Base-by-base conservation (phyloP, 1,140 invertebrate genomes). In the Nephila pilipes region DNA sequence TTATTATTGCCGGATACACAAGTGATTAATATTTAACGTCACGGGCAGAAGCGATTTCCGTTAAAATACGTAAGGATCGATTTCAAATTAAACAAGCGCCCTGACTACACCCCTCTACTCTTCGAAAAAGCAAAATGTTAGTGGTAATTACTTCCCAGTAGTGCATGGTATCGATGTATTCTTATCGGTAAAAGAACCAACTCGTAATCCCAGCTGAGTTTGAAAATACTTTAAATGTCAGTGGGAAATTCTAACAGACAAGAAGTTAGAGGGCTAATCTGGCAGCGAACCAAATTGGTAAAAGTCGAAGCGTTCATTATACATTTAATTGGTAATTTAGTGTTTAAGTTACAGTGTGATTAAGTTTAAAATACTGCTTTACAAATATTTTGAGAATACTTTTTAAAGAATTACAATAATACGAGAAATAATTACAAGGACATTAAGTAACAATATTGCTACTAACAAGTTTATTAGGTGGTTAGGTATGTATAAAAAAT, bases 11-110 rank as follows among this genome's bases (percentile, higher is more conserved):
- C 29, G 69, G 29, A 32, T 32, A 75, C 29, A 75, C 32, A 16
- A 8, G 32, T 75, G 69, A 75, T 75, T 75, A 75, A 75, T 75
- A 75, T 75, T 75, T 75, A 75, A 75, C 69, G 69, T 75, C 69
- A 75, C 0, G 16, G 69, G 18, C 69, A 75, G 69, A 10, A 75
- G 69, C 69, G 69, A 75, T 75, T 75, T 75, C 29, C 69, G 29
- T 75, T 75, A 75, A 75, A 75, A 36, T 75, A 75, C 32, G 16
- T 29, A 3, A 18, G 69, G 69, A 75, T 75, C 69, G 69, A 75
- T 75, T 75, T 75, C 69, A 75, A 75, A 75, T 75, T 75, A 75
- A 32, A 75, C 69, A 75, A 75, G 69, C 69, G 32, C n/a, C 69
- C 29, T 16, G 16, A 75, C 29, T 75, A 32, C 69, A 75, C 29